A percentile compares a stretch with the other conserved stretches of the same genome.
phyloP scores from a whole-genome alignment of 92 coral and sea anemone genomes.

The Parazoanthus swiftii region DNA sequence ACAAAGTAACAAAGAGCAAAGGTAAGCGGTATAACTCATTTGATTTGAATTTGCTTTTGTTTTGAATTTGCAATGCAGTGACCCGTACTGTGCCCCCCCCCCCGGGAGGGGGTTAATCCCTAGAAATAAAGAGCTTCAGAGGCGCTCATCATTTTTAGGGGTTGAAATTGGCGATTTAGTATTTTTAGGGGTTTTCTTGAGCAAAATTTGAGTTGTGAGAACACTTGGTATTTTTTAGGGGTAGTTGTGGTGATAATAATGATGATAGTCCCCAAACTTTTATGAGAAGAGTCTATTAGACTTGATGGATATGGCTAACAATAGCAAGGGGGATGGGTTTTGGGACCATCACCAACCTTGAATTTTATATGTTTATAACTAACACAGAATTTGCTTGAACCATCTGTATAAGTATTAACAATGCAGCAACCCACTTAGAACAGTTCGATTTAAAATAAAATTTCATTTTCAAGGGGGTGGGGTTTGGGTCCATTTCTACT shows the following conservation, averaged over 20 bases:
- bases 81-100: slow-evolving; percentile 13
- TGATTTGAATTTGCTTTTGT: background rate
- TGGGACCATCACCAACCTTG: slow-evolving; percentile 10
- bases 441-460: no score
- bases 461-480: no score
- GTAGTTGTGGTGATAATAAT: background rate
- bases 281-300: slow-evolving; percentile 12
- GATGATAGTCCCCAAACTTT: slow-evolving; percentile 13
- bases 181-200: no score
- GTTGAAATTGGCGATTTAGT: no score
- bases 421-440: no score
- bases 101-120: slow-evolving; percentile 12
- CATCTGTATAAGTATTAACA: no score
- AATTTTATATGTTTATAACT: slow-evolving; percentile 3
- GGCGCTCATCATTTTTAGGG: background rate
- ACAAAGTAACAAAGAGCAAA: slow-evolving; percentile 6
- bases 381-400: slow-evolving; percentile 4
- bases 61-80: background rate
- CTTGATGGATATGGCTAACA: slow-evolving; percentile 13
- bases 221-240: no score
- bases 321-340: slow-evolving; percentile 15
- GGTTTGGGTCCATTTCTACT: no score
- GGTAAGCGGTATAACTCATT: slow-evolving; percentile 8
- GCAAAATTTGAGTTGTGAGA: no score
- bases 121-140: slow-evolving; percentile 6